phyloP scores from a whole-genome alignment of 2,797 vertebrate species.

The Centropyge bicolor region DNA sequence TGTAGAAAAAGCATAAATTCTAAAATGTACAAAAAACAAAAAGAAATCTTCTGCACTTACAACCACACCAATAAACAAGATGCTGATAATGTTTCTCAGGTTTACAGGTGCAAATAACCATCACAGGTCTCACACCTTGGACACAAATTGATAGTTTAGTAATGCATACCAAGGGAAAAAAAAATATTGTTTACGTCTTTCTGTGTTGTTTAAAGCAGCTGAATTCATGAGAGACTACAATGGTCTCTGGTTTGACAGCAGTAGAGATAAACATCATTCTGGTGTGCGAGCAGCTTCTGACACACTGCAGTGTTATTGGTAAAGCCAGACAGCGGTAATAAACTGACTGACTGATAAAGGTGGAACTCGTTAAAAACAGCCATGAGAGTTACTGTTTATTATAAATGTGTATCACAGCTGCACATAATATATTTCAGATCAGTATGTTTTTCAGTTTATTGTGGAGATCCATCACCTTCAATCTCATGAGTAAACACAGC shows the following conservation, averaged over 20 bases:
- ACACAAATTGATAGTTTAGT: constrained; percentile 22
- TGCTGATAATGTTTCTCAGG: not conserved
- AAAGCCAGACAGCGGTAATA: not conserved
- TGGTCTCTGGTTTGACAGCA: not conserved
- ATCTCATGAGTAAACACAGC: not conserved
- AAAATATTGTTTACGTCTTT: constrained; percentile 26
- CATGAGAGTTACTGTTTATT: not conserved
- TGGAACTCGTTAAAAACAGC: constrained; percentile 5
- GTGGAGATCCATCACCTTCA: not conserved
- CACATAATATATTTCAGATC: not conserved
- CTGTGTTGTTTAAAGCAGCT: constrained; percentile 11
- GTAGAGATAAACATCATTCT: not conserved
- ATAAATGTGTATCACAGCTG: not conserved
- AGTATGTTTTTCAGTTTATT: not conserved
- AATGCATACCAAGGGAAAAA: constrained; percentile 3
- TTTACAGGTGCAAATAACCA: not conserved
- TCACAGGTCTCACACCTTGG: not conserved
- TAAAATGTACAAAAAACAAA: not conserved
- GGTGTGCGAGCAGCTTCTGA: not conserved
- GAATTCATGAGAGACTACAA: not conserved
- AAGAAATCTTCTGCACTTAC: not conserved
- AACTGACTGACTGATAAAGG: not conserved
- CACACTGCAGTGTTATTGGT: not conserved
- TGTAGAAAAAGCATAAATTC: constrained; percentile 4
- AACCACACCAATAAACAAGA: not conserved